A percentile compares a stretch with the other conserved stretches of the same genome.
These are phyloP conservation scores for Oceanites oceanicus DNA, from an alignment of 2,113 vertebrate genomes.

Conservation along the genomic window DNA sequence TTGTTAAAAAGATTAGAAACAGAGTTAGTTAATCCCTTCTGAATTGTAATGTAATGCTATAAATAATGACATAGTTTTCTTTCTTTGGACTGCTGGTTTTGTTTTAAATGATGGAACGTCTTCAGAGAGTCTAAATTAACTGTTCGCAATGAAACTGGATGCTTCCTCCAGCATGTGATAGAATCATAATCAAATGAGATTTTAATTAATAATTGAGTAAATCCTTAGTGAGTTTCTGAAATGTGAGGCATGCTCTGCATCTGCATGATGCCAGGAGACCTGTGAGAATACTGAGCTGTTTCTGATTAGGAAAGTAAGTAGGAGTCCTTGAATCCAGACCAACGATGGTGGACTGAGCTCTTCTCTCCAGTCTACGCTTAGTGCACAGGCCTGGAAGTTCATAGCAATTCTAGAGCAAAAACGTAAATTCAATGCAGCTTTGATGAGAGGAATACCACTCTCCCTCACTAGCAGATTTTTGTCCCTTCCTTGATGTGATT, in stretches of 20 bases:
- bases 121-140: slow-evolving; percentile 8
- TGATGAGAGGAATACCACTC: background rate
- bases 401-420: background rate
- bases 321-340: background rate
- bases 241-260: background rate
- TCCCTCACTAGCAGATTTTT: background rate
- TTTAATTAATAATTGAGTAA: slow-evolving; percentile 50
- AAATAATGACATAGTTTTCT: background rate
- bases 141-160: background rate
- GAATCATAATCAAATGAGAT: slow-evolving; percentile 14
- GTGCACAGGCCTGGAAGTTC: background rate
- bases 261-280: background rate
- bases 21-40: background rate
- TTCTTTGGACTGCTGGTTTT: slow-evolving; percentile 3
- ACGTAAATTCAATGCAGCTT: background rate
- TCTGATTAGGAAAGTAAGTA: background rate
- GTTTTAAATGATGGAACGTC: background rate
- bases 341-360: background rate
- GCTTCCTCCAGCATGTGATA: background rate
- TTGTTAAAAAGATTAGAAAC: background rate
- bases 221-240: slow-evolving; percentile 1
- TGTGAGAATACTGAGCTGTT: background rate
- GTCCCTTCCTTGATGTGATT: background rate
- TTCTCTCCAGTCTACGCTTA: background rate
- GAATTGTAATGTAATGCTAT: background rate